A percentile compares a stretch with the other conserved stretches of the same genome.
phyloP scores from a whole-genome alignment of 2,888 invertebrate species.

The Automeris io region DNA sequence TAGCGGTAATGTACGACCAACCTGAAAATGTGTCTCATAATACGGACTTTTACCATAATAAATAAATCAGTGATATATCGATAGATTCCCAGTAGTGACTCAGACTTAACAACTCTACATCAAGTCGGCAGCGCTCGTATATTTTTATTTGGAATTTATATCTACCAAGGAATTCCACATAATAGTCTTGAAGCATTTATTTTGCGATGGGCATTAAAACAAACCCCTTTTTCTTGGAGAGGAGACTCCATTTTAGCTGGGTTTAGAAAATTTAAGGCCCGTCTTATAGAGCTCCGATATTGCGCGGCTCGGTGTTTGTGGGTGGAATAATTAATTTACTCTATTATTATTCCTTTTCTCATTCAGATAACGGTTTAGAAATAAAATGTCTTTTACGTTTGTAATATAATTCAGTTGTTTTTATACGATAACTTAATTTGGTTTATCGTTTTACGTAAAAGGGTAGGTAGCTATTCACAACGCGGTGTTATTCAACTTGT shows the following conservation, averaged over 20 bases:
- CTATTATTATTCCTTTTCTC: slow-evolving; percentile 62
- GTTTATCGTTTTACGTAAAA: not conserved
- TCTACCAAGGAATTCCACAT: slow-evolving; percentile 71
- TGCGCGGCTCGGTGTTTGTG: slow-evolving; percentile 36
- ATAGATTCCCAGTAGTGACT: slow-evolving; percentile 33
- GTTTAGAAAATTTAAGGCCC: slow-evolving; percentile 71
- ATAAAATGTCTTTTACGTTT: slow-evolving; percentile 28
- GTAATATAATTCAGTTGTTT: slow-evolving; percentile 5
- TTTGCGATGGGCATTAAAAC: slow-evolving; percentile 75
- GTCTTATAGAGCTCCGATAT: slow-evolving; percentile 56
- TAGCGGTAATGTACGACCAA: no score
- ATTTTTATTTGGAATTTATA: slow-evolving; percentile 76
- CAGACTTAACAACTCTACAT: slow-evolving; percentile 23
- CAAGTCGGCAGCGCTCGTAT: slow-evolving; percentile 28
- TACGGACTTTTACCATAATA: no score
- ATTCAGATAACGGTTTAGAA: slow-evolving; percentile 53
- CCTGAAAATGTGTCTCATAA: no score
- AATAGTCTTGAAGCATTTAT: slow-evolving; percentile 74
- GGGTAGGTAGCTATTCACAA: no score
- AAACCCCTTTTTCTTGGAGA: slow-evolving; percentile 72
- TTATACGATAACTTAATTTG: not conserved
- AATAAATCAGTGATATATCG: no score
- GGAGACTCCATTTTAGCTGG: slow-evolving; percentile 75
- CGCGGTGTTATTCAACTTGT: no score
- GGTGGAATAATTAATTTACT: slow-evolving; percentile 71